Evolutionary conservation across 2,797 vertebrate species (phyloP).

Genomic region (Galago senegalensis): DNA sequence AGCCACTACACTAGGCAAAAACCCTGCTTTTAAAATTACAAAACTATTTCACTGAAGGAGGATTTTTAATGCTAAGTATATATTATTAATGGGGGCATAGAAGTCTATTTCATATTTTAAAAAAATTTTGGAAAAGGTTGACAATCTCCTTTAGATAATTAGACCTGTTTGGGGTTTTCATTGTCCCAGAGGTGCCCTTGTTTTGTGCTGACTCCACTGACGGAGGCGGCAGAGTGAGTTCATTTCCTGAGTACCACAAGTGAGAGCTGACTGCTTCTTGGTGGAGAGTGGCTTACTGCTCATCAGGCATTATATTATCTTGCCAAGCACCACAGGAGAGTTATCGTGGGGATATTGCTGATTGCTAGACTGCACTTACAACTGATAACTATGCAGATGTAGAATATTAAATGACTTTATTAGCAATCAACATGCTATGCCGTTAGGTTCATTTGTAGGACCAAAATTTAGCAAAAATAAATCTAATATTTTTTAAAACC

Average conservation of each 20-base stretch:
- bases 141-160: not conserved
- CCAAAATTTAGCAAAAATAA: constrained; percentile 64
- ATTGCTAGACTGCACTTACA: constrained; percentile 75
- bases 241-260: constrained; percentile 44
- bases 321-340: constrained; percentile 34
- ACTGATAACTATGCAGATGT: constrained; percentile 75
- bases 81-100: constrained; percentile 21
- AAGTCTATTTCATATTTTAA: constrained; percentile 44
- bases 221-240: not conserved
- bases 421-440: constrained; percentile 74
- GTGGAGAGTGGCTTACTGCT: constrained; percentile 49
- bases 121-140: constrained; percentile 46
- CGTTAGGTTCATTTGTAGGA: constrained; percentile 37
- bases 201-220: not conserved
- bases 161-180: not conserved
- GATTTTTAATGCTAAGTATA: constrained; percentile 35
- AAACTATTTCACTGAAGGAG: constrained; percentile 40
- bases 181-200: not conserved
- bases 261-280: constrained; percentile 15
- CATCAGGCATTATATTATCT: constrained; percentile 66
- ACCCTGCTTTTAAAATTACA: constrained; percentile 4
- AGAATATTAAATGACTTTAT: constrained; percentile 82
- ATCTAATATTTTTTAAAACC: constrained; percentile 52
- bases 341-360: constrained; percentile 63
- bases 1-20: not conserved